Percentiles rank a stretch among this genome's conserved stretches.
These are phyloP conservation scores for Larimichthys crocea DNA, from an alignment of 2,113 vertebrate genomes.

Conservation along the genomic window DNA sequence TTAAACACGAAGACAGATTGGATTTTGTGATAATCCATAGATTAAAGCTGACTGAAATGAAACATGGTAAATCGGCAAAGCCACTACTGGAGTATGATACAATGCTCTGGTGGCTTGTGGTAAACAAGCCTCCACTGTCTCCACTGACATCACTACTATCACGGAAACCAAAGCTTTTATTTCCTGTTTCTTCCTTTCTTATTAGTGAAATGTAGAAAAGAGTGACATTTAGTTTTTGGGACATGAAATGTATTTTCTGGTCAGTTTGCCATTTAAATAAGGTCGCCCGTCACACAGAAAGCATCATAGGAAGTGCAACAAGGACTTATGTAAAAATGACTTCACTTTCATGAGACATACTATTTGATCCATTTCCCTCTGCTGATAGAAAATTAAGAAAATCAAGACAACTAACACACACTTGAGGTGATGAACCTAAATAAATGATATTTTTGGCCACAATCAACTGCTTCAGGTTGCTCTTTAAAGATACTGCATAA, in stretches of 20 bases:
- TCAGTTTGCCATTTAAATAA: constrained; percentile 8
- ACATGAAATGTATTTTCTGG: background rate
- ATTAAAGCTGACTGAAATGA: background rate
- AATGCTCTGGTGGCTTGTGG: constrained; percentile 40
- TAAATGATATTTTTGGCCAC: background rate
- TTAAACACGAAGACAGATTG: background rate
- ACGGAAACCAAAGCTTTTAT: constrained; percentile 46
- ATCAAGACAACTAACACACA: background rate
- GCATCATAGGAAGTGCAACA: constrained; percentile 1
- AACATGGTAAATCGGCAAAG: background rate
- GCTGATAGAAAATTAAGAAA: background rate
- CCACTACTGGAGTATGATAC: background rate
- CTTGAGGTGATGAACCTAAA: background rate
- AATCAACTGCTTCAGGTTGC: background rate
- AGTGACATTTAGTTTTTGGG: constrained; percentile 11
- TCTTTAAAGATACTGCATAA: background rate
- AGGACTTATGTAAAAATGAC: background rate
- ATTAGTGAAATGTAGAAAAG: background rate
- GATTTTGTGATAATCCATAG: background rate
- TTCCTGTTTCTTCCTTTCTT: constrained; percentile 17
- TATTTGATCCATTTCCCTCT: background rate
- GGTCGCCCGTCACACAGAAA: background rate
- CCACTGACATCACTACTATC: constrained; percentile 57
- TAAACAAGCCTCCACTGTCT: constrained; percentile 49
- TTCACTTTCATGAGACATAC: background rate